Percentiles rank a stretch among this genome's conserved stretches.
Evolutionary conservation across 1,140 invertebrate species (phyloP).

Genomic region (Hylyphantes graminicola): DNA sequence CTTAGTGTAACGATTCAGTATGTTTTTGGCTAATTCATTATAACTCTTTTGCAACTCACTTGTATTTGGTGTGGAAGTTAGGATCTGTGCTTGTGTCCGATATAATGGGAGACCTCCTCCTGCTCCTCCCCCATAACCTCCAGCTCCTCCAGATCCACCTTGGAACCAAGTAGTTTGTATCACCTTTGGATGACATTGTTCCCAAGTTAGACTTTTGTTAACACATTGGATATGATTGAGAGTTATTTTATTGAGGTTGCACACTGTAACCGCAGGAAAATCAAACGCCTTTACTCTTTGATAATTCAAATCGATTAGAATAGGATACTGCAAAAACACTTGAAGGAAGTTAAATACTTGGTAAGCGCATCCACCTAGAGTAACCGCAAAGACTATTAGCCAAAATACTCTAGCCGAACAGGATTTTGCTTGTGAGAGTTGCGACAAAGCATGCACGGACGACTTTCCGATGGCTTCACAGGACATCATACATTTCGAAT

Average conservation of each 20-base stretch:
- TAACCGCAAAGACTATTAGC: not conserved
- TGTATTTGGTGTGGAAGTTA: too few relatives aligned
- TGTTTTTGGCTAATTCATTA: too few relatives aligned
- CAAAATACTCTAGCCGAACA: not conserved
- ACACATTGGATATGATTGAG: not conserved
- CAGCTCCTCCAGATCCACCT: too few relatives aligned
- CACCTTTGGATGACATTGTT: not conserved
- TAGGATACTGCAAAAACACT: not conserved
- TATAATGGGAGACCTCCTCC: too few relatives aligned
- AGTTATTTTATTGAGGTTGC: conserved; percentile 18
- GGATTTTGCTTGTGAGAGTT: not conserved
- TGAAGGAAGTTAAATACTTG: not conserved
- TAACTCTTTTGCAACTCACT: too few relatives aligned
- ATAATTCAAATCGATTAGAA: not conserved
- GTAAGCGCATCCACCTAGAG: not conserved
- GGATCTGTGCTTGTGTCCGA: too few relatives aligned
- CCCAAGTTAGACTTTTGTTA: not conserved
- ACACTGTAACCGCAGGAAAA: conserved; percentile 20
- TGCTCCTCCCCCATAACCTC: too few relatives aligned
- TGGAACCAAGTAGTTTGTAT: accelerated
- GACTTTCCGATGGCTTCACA: too few relatives aligned
- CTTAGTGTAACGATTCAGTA: too few relatives aligned
- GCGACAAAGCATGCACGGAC: not conserved
- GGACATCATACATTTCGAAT: too few relatives aligned
- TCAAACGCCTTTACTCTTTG: not conserved